Percentiles rank a stretch among this genome's conserved stretches.
Conservation (phyloP, 2,888 invertebrate genomes). For the Celastrina argiolus region DNA sequence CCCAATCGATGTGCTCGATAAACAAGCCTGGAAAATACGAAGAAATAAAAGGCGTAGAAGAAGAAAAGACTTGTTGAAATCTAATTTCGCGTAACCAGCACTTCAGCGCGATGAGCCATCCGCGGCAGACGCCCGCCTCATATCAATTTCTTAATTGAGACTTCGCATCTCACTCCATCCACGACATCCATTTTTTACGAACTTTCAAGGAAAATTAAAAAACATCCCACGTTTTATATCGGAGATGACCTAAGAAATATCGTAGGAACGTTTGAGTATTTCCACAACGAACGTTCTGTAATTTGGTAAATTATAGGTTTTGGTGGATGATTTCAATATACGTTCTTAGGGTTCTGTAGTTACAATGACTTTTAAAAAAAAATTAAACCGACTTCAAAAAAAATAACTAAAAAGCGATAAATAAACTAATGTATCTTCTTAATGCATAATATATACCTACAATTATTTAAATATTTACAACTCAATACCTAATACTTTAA, state of each 20-base stretch:
- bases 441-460: too few species aligned
- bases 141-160: slow-evolving; percentile 75
- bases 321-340: too few species aligned
- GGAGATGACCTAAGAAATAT: slow-evolving; percentile 4
- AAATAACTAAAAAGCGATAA: too few species aligned
- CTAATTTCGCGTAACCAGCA: slow-evolving; percentile 76
- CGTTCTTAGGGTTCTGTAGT: too few species aligned
- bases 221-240: neutral
- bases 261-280: neutral
- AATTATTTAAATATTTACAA: too few species aligned
- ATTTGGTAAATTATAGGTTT: neutral
- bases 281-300: neutral
- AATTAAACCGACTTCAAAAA: too few species aligned
- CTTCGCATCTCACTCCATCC: slow-evolving; percentile 41
- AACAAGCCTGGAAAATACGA: neutral
- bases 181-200: slow-evolving; percentile 30
- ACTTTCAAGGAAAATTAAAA: slow-evolving; percentile 21
- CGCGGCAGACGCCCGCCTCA: slow-evolving; percentile 68
- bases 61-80: slow-evolving; percentile 76
- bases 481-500: too few species aligned
- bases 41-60: slow-evolving; percentile 55
- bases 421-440: too few species aligned
- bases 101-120: slow-evolving; percentile 74
- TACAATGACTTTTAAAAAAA: too few species aligned
- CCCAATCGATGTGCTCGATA: neutral